Base-by-base conservation (phyloP, 2,888 invertebrate species). In the Himalopsyche anomala region DNA sequence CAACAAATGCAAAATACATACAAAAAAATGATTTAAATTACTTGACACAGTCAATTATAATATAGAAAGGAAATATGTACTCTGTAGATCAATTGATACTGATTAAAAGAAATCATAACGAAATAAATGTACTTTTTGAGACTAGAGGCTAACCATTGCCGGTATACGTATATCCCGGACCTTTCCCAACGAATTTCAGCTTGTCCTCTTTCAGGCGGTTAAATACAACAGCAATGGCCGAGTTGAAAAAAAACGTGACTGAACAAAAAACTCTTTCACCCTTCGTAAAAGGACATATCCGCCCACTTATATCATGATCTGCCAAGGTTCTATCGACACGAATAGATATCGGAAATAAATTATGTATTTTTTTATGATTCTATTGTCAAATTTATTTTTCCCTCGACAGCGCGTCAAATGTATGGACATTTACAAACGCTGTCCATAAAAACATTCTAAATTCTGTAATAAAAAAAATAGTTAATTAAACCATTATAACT, bases 201-300 rank as follows among this genome's bases (percentile, higher is more conserved):
- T 62, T 62, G 62, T 5, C 28, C 28, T 19, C 11, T 28, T 62
- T 62, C 62, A 62, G n/a, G 2, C 9, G 62, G 28, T 8, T n/a
- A 62, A 62, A 62, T 62, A 51, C 62, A 62, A 4, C 62, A 19
- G 62, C 62, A 19, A 8, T 19, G 62, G 62, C 11, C 11, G 62
- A 62, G 19, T 11, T 62, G n/a, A 5, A 62, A 62, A 28, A 28
- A 19, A n/a, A 62, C 62, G 62, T 62, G 62, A 19, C 11, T 19
- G 17, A 56, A 28, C 12, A 51, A 62, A 62, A 62, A 62, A 62
- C 62, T 62, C 62, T 62, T 62, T 6, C 62, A 19, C 62, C 62
- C 62, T 19, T 19, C 19, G 62, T 62, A 19, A 9, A 15, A 1
- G 19, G 4, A 62, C 28, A 11, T 11, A 62, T 56, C 28, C 62